phyloP scores from a whole-genome alignment of 2,888 invertebrate species.

The Eupithecia exiguata region DNA sequence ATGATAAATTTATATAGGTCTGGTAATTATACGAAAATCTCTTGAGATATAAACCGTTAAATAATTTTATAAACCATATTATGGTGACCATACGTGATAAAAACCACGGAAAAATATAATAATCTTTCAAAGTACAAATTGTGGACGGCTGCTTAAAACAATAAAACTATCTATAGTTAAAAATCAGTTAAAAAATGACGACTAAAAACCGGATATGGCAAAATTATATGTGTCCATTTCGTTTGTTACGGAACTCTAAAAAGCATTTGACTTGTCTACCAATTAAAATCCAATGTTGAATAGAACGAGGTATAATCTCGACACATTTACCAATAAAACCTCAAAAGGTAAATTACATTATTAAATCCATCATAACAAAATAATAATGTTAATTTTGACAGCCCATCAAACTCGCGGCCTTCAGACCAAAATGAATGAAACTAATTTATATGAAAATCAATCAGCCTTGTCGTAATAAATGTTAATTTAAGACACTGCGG shows the following conservation, averaged over 20 bases:
- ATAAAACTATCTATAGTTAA: background rate
- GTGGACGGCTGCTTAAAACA: background rate
- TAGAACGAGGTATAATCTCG: background rate
- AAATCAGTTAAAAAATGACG: background rate
- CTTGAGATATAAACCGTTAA: background rate
- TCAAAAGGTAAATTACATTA: conserved; percentile 23
- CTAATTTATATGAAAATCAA: conserved; percentile 42
- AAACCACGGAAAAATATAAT: background rate
- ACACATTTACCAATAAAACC: background rate
- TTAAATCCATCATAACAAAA: conserved; percentile 13
- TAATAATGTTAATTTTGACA: conserved; percentile 23
- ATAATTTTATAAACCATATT: background rate
- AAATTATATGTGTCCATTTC: background rate
- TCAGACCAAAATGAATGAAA: conserved; percentile 36
- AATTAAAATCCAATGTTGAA: background rate
- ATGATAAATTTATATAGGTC: no score
- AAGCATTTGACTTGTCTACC: background rate
- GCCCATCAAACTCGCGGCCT: conserved; percentile 33
- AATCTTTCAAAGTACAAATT: background rate
- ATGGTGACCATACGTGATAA: background rate
- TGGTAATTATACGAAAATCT: background rate
- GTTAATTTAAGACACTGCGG: conserved; percentile 32
- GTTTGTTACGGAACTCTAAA: background rate
- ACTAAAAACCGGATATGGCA: background rate
- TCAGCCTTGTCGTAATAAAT: conserved; percentile 30